Evolutionary conservation across 35 echinoderm and acorn worm genomes (phyloP), one percentile per base, ranked within the genome.

Genomic region (Strongylocentrotus purpuratus): DNA sequence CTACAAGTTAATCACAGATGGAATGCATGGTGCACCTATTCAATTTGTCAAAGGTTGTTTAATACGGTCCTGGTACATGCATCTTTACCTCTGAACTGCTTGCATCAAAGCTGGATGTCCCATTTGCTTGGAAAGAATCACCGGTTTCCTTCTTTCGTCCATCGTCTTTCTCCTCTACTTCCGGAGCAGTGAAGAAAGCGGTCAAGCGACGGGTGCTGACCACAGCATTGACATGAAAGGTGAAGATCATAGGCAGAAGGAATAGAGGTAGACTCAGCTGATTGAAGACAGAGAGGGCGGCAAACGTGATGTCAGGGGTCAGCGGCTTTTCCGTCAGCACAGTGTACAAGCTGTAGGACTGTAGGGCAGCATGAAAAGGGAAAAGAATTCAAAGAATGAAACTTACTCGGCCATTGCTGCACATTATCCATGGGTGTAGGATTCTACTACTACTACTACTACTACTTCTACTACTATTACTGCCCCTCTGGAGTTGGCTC

Each of bases 281-380:
- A 95, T 99, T 99, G 96, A 99, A 98, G 96, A 99, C 96, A 0
- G 98, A 95, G 15, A 99, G 95, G 52, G 98, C 95, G 18, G 98
- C 95, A 89, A 99, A 99, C 48, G 98, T 96, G 20, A 99, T 97
- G 85, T 97, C 97, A 0, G 98, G 98, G 46, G 95, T 99, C 86
- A 99, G 87, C 11, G 96, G 41, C 17, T 96, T 86, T 32, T 95
- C 96, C 14, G 91, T 95, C 33, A 99, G 33, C 35, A 92, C 95
- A 9, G 97, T 95, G 94, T 95, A 97, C 28, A 95, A 55, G 52
- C 95, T 94, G 93, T 95, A 97, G 33, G 95, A 95, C 97, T 97
- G 92, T 48, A 46, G 7, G 12, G 15, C 7, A 31, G 4, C 9
- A 35, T 33, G 33, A 45, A 89, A 9, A 13, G 25, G n/a, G 45